Base-by-base conservation (phyloP, 1,140 invertebrate genomes). In the Philaenus spumarius region DNA sequence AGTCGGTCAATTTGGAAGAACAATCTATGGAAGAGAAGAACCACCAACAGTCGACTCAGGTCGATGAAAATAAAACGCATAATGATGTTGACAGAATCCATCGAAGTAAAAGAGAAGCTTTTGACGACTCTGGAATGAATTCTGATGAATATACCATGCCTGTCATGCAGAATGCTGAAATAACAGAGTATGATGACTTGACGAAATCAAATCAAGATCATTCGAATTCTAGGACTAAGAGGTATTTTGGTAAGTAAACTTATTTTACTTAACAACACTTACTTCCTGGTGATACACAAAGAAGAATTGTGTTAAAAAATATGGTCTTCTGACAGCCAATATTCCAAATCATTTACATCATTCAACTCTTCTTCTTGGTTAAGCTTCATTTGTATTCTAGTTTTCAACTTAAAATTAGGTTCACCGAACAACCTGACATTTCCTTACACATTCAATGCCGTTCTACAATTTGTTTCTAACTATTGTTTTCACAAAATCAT, bases 61-160 rank as follows among this genome's bases (percentile, higher is more conserved):
- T 40, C 30, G 43, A 40, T 15, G 51, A 59, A 12, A 37, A 57
- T 17, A 46, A 46, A 35, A 48, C 26, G n/a, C 26, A 48, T 19
- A 57, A 57, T n/a, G 55, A 55, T 14, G 22, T 55, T 2, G 34
- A 46, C 14, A 20, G 23, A 20, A 42, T 12, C 20, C 34, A 50
- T 3, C 46, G 64, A 9, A 61, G 53, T n/a, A 66, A 67, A 40
- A 58, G 66, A 42, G 64, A 66, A 47, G 60, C 65, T 0, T 59
- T 60, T n/a, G 58, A 50, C 42, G 48, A 50, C 1, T 40, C 34
- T 19, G 30, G 14, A 9, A 17, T 26, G 1, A 39, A 26, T 40
- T 53, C 59, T 14, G 64, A 61, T 23, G 64, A 65, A 59, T 64
- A 57, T 50, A 43, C 62, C 1, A 62, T 64, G 62, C 62, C 62